Evolutionary conservation across 2,888 invertebrate species (phyloP).

Genomic region (Gibbula magus): DNA sequence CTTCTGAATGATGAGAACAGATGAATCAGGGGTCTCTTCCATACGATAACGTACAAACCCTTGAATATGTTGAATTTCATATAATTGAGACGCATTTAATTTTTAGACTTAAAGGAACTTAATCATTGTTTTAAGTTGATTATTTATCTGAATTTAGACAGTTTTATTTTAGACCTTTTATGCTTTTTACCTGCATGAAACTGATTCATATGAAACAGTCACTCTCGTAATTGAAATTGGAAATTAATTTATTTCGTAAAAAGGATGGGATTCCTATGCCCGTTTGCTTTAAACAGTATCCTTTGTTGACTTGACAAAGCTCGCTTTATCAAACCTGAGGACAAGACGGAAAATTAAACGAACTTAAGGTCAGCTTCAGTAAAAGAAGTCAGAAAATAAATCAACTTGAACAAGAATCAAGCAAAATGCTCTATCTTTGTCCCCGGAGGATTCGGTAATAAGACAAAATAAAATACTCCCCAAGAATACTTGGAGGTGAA

Average conservation of each 20-base stretch:
- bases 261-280: background rate
- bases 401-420: conserved; percentile 8
- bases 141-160: too few species aligned
- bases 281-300: background rate
- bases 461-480: background rate
- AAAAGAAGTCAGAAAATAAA: conserved; percentile 8
- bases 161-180: too few species aligned
- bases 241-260: background rate
- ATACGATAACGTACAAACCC: too few species aligned
- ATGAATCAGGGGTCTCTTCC: too few species aligned
- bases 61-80: too few species aligned
- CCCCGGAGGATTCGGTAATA: background rate
- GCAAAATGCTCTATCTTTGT: background rate
- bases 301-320: background rate
- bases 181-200: too few species aligned
- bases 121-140: too few species aligned
- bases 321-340: background rate
- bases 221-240: background rate
- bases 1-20: too few species aligned
- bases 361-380: background rate
- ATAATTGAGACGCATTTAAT: too few species aligned
- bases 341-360: background rate
- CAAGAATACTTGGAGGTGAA: background rate
- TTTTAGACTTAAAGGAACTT: too few species aligned
- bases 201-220: too few species aligned